A percentile compares a stretch with the other conserved stretches of the same genome.
Evolutionary conservation across 2,888 invertebrate species (phyloP).

Genomic region (Incurvaria masculella): DNA sequence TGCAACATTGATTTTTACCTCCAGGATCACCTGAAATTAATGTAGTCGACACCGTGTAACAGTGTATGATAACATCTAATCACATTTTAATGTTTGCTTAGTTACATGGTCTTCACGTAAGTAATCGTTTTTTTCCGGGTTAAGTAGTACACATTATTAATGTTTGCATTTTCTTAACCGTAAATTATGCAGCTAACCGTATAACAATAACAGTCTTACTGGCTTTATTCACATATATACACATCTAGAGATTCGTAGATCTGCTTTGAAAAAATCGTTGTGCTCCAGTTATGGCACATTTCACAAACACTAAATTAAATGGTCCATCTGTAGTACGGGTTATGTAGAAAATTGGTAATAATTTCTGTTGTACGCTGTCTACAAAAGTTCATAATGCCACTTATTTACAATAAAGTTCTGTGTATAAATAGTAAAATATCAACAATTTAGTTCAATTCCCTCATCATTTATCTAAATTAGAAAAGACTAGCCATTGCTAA

Average conservation of each 20-base stretch:
- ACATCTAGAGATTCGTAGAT: not conserved
- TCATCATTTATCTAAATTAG: constrained; percentile 11
- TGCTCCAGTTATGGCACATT: not conserved
- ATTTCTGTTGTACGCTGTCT: not conserved
- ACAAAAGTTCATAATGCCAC: not conserved
- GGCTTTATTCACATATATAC: not conserved
- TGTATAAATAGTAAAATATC: constrained; percentile 35
- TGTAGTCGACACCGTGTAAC: too few species aligned
- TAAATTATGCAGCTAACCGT: not conserved
- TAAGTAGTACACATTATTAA: too few species aligned
- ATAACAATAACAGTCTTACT: not conserved
- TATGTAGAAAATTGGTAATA: too few species aligned
- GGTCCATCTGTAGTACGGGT: too few species aligned
- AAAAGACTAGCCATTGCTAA: constrained; percentile 54
- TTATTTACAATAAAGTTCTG: constrained; percentile 24
- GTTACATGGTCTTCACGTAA: too few species aligned
- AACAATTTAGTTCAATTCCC: not conserved
- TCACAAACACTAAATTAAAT: too few species aligned
- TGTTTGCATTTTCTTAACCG: not conserved
- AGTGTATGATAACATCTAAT: too few species aligned
- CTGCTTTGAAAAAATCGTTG: not conserved
- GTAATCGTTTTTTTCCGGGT: too few species aligned
- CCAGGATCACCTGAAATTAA: too few species aligned
- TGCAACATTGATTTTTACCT: too few species aligned
- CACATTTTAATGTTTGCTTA: too few species aligned